phyloP scores from a whole-genome alignment of 1,140 invertebrate genomes.

The Stegodyphus mimosarum region DNA sequence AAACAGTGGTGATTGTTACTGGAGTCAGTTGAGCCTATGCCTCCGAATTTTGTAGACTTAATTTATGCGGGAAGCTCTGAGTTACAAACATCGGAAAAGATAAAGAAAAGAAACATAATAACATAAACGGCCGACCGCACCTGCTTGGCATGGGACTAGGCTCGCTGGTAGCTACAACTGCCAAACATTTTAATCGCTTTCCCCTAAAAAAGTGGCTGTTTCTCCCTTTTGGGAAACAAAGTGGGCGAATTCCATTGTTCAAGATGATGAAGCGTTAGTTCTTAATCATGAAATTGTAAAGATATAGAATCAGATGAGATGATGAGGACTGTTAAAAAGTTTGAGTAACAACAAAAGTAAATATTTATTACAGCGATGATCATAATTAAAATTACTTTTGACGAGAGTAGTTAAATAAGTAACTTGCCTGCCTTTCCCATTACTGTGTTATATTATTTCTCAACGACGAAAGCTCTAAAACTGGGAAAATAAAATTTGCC shows the following conservation, averaged over 20 bases:
- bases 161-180: background rate
- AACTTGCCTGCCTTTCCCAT: too few relatives aligned
- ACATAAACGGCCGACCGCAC: conserved; percentile 22
- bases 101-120: conserved; percentile 9
- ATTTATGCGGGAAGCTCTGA: conserved; percentile 29
- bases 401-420: too few relatives aligned
- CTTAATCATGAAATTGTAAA: background rate
- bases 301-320: background rate
- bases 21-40: background rate
- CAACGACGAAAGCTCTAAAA: too few relatives aligned
- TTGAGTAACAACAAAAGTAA: too few relatives aligned
- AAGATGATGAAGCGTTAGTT: background rate
- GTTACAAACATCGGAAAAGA: conserved; percentile 30
- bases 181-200: conserved; percentile 12
- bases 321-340: too few relatives aligned
- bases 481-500: too few relatives aligned
- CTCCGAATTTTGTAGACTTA: conserved; percentile 18
- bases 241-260: background rate
- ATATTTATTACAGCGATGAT: too few relatives aligned
- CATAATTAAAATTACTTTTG: too few relatives aligned
- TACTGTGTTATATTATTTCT: too few relatives aligned
- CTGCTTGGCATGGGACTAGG: background rate
- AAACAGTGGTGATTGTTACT: conserved; percentile 38
- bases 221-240: background rate
- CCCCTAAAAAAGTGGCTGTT: background rate